phyloP scores from a whole-genome alignment of 2,113 vertebrate species.

The Myocastor coypus region DNA sequence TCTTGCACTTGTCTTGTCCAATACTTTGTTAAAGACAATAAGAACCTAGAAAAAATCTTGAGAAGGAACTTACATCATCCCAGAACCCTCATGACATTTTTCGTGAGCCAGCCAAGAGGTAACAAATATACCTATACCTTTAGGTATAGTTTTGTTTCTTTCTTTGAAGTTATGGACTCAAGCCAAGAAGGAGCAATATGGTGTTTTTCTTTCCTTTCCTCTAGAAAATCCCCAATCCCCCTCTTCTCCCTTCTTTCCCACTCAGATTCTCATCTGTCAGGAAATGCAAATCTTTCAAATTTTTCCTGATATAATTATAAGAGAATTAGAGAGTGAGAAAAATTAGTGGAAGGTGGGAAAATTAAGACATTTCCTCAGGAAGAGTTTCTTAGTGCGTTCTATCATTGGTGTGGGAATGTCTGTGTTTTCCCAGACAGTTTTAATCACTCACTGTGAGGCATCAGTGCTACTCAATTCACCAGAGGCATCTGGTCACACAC shows the following conservation, averaged over 20 bases:
- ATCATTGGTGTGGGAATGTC: background rate
- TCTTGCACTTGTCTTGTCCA: background rate
- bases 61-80: background rate
- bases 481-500: background rate
- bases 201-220: background rate
- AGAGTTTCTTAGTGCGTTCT: too few species aligned
- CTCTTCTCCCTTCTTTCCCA: background rate
- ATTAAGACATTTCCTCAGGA: too few species aligned
- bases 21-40: background rate
- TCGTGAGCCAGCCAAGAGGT: background rate
- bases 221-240: background rate
- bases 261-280: background rate
- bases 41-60: background rate
- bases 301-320: background rate
- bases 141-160: background rate
- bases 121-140: too few species aligned
- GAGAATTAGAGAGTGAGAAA: background rate
- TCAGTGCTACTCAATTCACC: background rate
- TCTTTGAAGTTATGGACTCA: background rate
- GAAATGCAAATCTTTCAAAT: background rate
- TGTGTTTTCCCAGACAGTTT: background rate
- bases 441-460: background rate
- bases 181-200: background rate
- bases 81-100: background rate
- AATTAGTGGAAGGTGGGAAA: background rate